Conservation (phyloP, 2,888 invertebrate species). For the Andrena bicolor region DNA sequence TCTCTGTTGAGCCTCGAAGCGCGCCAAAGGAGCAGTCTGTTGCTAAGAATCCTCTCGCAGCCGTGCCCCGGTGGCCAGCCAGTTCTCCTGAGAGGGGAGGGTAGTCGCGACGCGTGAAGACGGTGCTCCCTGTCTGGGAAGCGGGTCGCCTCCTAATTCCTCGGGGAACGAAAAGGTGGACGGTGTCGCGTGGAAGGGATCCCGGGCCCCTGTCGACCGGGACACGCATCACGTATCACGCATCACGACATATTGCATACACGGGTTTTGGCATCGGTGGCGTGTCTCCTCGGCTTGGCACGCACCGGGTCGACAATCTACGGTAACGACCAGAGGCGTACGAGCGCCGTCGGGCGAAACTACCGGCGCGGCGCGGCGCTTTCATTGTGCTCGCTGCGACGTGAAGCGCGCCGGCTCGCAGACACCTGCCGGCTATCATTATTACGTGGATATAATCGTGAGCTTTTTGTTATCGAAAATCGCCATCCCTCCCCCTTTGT, state of each 20-base stretch:
- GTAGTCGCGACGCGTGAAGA: slow-evolving; percentile 1
- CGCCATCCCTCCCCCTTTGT: slow-evolving; percentile 34
- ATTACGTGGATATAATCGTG: slow-evolving; percentile 79
- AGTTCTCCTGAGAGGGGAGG: background rate
- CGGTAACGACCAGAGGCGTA: slow-evolving; percentile 66
- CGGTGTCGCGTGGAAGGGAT: slow-evolving; percentile 50
- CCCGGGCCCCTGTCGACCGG: slow-evolving; percentile 14
- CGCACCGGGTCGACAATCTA: slow-evolving; percentile 73
- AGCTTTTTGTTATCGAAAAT: slow-evolving; percentile 80
- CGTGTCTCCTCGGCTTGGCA: slow-evolving; percentile 69
- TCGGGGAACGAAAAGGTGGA: slow-evolving; percentile 1
- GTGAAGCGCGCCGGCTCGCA: slow-evolving; percentile 70
- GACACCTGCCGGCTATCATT: slow-evolving; percentile 83
- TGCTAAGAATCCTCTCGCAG: background rate
- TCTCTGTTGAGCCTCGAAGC: too few relatives aligned
- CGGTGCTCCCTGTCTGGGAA: background rate
- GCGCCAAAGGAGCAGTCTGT: background rate
- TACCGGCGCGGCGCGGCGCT: slow-evolving; percentile 73
- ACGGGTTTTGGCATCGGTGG: slow-evolving; percentile 65
- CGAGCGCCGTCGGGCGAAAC: slow-evolving; percentile 68
- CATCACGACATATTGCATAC: slow-evolving; percentile 82
- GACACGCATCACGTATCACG: slow-evolving; percentile 77
- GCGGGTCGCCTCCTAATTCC: slow-evolving; percentile 22
- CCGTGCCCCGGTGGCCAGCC: background rate
- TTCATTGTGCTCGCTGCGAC: slow-evolving; percentile 74